Percentiles rank a stretch among this genome's conserved stretches.
Conservation (phyloP, 2,888 invertebrate genomes). For the Cephus nigrinus region DNA sequence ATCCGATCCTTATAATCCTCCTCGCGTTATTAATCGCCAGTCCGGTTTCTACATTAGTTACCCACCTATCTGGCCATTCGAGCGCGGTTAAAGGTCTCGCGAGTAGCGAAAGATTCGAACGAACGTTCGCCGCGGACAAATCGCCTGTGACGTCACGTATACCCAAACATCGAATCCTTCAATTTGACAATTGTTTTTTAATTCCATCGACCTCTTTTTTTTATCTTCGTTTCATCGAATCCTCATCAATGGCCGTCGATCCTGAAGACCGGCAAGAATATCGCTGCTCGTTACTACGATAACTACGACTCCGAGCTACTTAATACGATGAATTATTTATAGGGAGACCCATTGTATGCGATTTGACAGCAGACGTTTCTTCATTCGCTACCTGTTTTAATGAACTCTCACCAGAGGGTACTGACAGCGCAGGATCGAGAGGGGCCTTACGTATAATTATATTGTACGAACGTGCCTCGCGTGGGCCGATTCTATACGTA, state of each 20-base stretch:
- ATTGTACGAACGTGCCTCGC: background rate
- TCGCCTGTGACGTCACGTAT: background rate
- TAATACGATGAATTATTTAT: background rate
- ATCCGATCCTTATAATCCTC: slow-evolving; percentile 7
- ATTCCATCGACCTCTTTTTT: background rate
- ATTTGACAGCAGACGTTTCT: background rate
- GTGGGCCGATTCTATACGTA: background rate
- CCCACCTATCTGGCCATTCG: slow-evolving; percentile 6
- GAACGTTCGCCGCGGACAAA: background rate
- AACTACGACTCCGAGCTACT: background rate
- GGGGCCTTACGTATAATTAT: background rate
- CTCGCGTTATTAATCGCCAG: slow-evolving; percentile 8
- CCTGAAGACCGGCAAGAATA: background rate
- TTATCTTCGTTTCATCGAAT: background rate
- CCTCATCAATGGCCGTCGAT: background rate
- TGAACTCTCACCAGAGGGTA: background rate
- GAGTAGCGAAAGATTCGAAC: slow-evolving; percentile 1
- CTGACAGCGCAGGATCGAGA: background rate
- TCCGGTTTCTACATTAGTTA: slow-evolving; percentile 8
- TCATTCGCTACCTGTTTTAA: background rate
- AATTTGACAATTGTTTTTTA: background rate
- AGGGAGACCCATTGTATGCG: background rate
- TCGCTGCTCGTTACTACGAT: background rate
- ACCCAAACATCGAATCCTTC: background rate
- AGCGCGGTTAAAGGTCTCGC: slow-evolving; percentile 6